phyloP scores from a whole-genome alignment of 2,888 invertebrate genomes.

The Melieria crassipennis region DNA sequence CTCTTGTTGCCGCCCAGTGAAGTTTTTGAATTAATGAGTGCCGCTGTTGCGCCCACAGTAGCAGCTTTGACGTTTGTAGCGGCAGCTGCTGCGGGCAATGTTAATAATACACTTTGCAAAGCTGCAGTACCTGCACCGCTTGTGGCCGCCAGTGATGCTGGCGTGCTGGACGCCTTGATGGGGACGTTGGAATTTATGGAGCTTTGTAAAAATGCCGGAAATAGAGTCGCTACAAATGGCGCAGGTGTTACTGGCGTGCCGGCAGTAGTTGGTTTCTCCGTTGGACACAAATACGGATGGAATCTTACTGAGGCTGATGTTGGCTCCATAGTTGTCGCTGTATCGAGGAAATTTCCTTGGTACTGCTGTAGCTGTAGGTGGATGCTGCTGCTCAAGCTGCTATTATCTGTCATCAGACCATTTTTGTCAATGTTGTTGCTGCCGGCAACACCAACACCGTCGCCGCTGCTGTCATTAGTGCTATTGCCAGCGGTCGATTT shows the following conservation, averaged over 20 bases:
- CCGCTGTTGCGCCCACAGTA: conserved; percentile 33
- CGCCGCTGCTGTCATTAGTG: conserved; percentile 31
- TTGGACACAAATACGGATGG: conserved; percentile 57
- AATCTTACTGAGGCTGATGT: conserved; percentile 55
- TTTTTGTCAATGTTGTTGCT: conserved; percentile 44
- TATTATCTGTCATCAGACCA: conserved; percentile 46
- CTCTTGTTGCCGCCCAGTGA: conserved; percentile 51
- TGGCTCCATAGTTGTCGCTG: conserved; percentile 46
- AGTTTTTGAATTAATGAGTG: conserved; percentile 55
- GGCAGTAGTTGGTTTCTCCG: conserved; percentile 31
- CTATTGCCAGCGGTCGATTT: conserved; percentile 36
- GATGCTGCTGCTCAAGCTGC: conserved; percentile 55
- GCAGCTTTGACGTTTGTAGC: conserved; percentile 14
- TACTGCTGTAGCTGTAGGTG: conserved; percentile 33
- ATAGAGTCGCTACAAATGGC: conserved; percentile 54
- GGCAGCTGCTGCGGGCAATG: conserved; percentile 41
- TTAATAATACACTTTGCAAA: conserved; percentile 46
- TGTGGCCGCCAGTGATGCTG: conserved; percentile 31
- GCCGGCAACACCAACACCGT: conserved; percentile 42
- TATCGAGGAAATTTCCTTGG: conserved; percentile 43
- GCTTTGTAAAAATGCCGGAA: conserved; percentile 59
- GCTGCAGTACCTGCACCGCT: conserved; percentile 38
- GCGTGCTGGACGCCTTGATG: conserved; percentile 39
- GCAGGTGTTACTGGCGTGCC: conserved; percentile 43
- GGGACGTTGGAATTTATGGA: conserved; percentile 60